These are phyloP conservation scores for Hyperopisus bebe DNA, from an alignment of 2,113 vertebrate genomes.

Conservation along the genomic window DNA sequence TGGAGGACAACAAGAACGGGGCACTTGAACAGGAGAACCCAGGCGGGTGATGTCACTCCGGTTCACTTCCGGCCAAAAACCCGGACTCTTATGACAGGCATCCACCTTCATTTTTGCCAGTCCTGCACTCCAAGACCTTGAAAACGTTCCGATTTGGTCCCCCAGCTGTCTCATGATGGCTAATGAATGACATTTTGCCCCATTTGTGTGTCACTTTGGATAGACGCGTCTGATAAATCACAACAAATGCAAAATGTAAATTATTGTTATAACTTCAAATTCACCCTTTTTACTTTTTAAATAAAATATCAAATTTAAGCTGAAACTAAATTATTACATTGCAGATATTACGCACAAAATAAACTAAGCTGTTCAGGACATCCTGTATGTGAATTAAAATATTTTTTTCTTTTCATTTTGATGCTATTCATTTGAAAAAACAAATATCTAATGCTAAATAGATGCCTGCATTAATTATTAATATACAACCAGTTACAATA, in stretches of 20 bases:
- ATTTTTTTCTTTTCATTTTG: conserved; percentile 25
- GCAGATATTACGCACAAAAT: background rate
- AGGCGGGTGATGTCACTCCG: conserved; percentile 58
- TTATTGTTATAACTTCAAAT: background rate
- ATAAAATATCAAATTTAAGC: background rate
- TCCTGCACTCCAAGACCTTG: conserved; percentile 62
- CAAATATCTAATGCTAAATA: background rate
- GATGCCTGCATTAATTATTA: background rate
- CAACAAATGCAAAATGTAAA: background rate
- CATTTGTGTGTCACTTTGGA: background rate
- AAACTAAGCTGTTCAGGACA: background rate
- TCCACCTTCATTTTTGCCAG: conserved; percentile 59
- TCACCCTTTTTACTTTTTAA: background rate
- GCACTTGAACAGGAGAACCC: conserved; percentile 52
- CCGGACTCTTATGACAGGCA: conserved; percentile 58
- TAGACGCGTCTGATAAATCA: background rate
- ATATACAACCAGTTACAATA: background rate
- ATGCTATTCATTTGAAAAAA: conserved; percentile 2
- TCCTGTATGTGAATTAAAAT: conserved; percentile 49
- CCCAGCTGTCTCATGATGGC: conserved; percentile 59
- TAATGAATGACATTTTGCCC: conserved; percentile 52
- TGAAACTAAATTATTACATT: background rate
- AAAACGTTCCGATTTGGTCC: conserved; percentile 56
- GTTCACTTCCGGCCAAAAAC: conserved; percentile 57
- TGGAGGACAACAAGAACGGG: conserved; percentile 59